A percentile compares a stretch with the other conserved stretches of the same genome.
These are phyloP conservation scores for Amphiprion ocellaris DNA, from an alignment of 2,113 vertebrate genomes.

Conservation along the genomic window DNA sequence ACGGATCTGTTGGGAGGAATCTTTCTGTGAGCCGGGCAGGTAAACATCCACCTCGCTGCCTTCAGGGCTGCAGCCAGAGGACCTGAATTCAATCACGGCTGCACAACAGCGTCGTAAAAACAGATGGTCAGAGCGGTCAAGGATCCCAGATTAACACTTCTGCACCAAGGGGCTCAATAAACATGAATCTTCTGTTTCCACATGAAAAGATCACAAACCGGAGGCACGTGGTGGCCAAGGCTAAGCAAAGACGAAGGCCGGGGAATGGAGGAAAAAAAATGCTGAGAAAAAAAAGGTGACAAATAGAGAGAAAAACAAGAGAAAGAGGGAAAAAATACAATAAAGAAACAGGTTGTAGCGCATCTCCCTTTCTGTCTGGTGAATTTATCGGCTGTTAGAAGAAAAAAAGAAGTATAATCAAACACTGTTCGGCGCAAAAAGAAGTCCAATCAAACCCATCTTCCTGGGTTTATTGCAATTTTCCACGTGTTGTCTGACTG, in stretches of 20 bases:
- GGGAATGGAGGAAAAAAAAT: background rate
- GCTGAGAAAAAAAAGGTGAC: background rate
- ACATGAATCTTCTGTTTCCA: conserved; percentile 8
- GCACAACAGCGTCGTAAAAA: background rate
- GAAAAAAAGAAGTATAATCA: too few relatives aligned
- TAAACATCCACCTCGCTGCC: conserved; percentile 4
- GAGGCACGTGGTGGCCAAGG: background rate
- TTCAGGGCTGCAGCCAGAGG: background rate
- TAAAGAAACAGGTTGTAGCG: too few relatives aligned
- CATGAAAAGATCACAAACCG: background rate
- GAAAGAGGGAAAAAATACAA: too few relatives aligned
- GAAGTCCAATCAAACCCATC: too few relatives aligned
- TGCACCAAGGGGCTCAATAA: background rate
- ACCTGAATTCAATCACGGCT: conserved; percentile 22
- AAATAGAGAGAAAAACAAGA: background rate
- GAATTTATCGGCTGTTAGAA: too few relatives aligned
- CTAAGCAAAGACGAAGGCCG: background rate
- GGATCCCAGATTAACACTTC: conserved; percentile 25
- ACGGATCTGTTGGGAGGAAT: too few relatives aligned
- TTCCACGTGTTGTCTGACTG: background rate
- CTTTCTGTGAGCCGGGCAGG: background rate
- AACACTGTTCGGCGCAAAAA: too few relatives aligned
- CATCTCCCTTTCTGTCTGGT: too few relatives aligned
- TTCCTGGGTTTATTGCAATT: background rate
- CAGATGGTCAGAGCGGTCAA: conserved; percentile 10